Base-by-base conservation (phyloP, 1,140 invertebrate genomes). In the Eupeodes corollae region DNA sequence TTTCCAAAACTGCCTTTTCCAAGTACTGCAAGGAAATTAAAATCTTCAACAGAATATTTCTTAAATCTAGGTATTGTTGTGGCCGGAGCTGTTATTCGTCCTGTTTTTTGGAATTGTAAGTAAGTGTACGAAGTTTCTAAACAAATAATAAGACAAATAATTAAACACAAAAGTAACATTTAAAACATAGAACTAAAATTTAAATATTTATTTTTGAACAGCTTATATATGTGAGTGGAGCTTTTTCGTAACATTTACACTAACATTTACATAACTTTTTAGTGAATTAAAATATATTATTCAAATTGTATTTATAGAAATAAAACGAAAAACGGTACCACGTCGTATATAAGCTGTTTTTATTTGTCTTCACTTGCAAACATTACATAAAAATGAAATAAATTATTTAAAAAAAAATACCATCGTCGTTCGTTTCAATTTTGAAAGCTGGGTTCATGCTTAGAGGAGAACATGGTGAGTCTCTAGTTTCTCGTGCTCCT, bases 1-100 rank as follows among this genome's bases (percentile, higher is more conserved):
- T 97, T 98, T 60, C 93, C 93, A 65, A 96, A 98, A 60, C 91
- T 95, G 49, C 93, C 93, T 74, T 95, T 96, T 33, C 93, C 93
- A 3, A 97, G 73, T 14, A 97, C 88, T 73, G 93, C 95, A 41
- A 96, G 78, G 69, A 96, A 93, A 61, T 87, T 82, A 72, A 96
- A 97, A 68, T 96, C 90, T 56, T 89, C 84, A 41, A 93, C 79
- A 13, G 77, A 77, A 61, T 93, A 94, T 65, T 90, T 91, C 57
- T 86, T 79, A 74, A 91, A 93, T 56, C 87, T 79, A 38, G 88
- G 88, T 55, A 90, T 80, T 45, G 82, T 83, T 32, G 85, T 86
- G 32, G 86, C 85, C 12, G 87, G 87, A 21, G 86, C 83, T 13
- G 84, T 87, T 59, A 88, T 83, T 38, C 84, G 74, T 38, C 84